Evolutionary conservation across 2,888 invertebrate genomes (phyloP), one percentile per base, ranked within the genome.

Genomic region (Caenorhabditis virilis): DNA sequence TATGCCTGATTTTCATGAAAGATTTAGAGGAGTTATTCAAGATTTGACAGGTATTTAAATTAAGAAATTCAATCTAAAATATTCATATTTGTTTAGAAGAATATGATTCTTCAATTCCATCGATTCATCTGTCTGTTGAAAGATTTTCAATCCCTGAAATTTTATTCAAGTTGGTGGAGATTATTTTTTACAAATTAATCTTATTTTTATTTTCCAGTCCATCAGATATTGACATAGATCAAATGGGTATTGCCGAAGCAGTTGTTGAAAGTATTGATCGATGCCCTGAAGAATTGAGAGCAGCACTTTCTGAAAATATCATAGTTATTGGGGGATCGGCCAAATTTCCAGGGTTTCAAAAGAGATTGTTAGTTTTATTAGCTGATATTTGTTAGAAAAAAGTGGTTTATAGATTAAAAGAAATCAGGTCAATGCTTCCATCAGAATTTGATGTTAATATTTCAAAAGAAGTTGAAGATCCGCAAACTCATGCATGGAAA

Each of bases 141-240:
- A 86, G 97, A 46, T 95, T 98, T 84, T 41, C 91, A 0, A 90
- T 97, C 45, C 97, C 98, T 0, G 98, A 98, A 85, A 86, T 97
- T 2, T 85, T 98, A 2, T 95, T 99, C 83, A 64, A 56, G 73
- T 74, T 7, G 23, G 60, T 43, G 16, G n/a, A 26, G 11, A 16
- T 4, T 25, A 13, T 30, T 30, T 9, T 13, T 30, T 33, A 42
- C 22, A 35, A 50, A 9, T 23, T 20, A 30, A 30, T 30, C 7
- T 30, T n/a, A n/a, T n/a, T n/a, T 30, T 30, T 38, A 6, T 22
- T 18, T 55, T 62, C 11, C 56, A 89, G 91, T 82, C 98, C 98
- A 0, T 91, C 92, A 1, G 95, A 97, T 84, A 90, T 97, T 35
- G 95, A 93, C 0, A 91, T 98, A 65, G 88, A 89, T 52, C 87